A percentile compares a stretch with the other conserved stretches of the same genome.
phyloP scores from a whole-genome alignment of 2,888 invertebrate genomes.

The Hirtodrosophila alboralis region DNA sequence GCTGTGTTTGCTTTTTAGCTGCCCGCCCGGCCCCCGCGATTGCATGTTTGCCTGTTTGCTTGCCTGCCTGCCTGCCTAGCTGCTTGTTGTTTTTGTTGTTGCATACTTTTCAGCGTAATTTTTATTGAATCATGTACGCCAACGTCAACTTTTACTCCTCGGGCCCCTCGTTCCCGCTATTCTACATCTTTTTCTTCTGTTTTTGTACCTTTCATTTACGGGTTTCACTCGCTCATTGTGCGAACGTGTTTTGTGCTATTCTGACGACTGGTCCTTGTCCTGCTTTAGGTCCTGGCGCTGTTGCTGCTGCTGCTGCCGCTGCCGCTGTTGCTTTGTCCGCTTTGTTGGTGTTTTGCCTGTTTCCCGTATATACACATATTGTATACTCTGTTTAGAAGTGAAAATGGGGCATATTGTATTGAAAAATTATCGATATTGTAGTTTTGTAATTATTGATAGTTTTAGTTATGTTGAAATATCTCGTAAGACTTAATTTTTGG shows the following conservation, averaged over 20 bases:
- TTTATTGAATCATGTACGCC: slow-evolving; percentile 76
- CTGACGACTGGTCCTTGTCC: slow-evolving; percentile 12
- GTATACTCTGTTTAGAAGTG: no score
- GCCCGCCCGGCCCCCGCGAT: not conserved
- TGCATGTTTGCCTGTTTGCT: not conserved
- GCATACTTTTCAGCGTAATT: slow-evolving; percentile 76
- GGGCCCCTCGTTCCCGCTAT: no score
- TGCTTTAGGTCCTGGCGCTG: slow-evolving; percentile 5
- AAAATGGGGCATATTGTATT: no score
- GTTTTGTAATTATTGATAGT: no score
- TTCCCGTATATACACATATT: slow-evolving; percentile 2
- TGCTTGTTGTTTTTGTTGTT: slow-evolving; percentile 59
- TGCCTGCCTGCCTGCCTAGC: slow-evolving; percentile 16
- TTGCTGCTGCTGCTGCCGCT: slow-evolving; percentile 18
- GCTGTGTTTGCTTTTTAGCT: slow-evolving; percentile 45
- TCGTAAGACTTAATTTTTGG: no score
- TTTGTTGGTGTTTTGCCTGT: slow-evolving; percentile 25
- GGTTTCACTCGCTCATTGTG: slow-evolving; percentile 45
- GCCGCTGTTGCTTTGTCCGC: slow-evolving; percentile 23
- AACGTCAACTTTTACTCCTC: slow-evolving; percentile 43
- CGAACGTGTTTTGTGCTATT: slow-evolving; percentile 41
- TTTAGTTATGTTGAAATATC: no score
- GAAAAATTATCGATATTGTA: no score
- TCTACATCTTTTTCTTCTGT: slow-evolving; percentile 21
- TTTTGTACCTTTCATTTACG: slow-evolving; percentile 45